phyloP scores from a whole-genome alignment of 2,797 vertebrate genomes.

The Cirrhinus mrigala region DNA sequence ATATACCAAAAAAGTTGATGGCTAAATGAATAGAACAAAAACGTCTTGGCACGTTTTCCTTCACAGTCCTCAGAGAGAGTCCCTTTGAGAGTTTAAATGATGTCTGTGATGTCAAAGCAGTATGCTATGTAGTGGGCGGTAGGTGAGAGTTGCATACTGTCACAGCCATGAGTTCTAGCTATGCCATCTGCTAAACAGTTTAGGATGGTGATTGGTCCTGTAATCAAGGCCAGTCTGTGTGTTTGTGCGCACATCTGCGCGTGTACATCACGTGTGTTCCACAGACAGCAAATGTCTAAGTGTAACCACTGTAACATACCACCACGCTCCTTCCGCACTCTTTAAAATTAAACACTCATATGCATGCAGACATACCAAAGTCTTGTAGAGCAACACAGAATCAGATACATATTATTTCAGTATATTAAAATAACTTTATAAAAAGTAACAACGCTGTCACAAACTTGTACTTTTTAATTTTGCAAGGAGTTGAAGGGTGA shows the following conservation, averaged over 20 bases:
- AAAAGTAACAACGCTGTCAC: neutral
- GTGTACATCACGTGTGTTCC: neutral
- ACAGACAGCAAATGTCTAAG: neutral
- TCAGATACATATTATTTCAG: neutral
- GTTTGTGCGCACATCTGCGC: slow-evolving; percentile 3
- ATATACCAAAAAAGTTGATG: neutral
- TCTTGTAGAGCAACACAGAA: neutral
- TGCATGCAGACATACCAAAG: neutral
- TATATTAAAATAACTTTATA: neutral
- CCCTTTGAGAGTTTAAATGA: slow-evolving; percentile 11
- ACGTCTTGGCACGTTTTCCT: neutral
- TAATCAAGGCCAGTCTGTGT: slow-evolving; percentile 22
- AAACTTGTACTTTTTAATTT: neutral
- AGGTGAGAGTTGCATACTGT: slow-evolving; percentile 29
- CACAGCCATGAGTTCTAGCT: slow-evolving; percentile 43
- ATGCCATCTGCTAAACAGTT: slow-evolving; percentile 45
- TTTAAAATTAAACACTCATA: neutral
- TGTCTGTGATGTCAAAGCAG: slow-evolving; percentile 42
- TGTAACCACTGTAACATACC: neutral
- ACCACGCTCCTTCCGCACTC: neutral
- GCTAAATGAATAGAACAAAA: neutral
- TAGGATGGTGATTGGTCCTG: slow-evolving; percentile 29
- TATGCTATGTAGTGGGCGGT: slow-evolving; percentile 20
- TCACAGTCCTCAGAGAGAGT: neutral
- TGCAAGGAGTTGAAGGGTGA: neutral